A percentile compares a stretch with the other conserved stretches of the same genome.
These are phyloP conservation scores for Fragum sueziense DNA, from an alignment of 2,888 invertebrate genomes.

Conservation along the genomic window DNA sequence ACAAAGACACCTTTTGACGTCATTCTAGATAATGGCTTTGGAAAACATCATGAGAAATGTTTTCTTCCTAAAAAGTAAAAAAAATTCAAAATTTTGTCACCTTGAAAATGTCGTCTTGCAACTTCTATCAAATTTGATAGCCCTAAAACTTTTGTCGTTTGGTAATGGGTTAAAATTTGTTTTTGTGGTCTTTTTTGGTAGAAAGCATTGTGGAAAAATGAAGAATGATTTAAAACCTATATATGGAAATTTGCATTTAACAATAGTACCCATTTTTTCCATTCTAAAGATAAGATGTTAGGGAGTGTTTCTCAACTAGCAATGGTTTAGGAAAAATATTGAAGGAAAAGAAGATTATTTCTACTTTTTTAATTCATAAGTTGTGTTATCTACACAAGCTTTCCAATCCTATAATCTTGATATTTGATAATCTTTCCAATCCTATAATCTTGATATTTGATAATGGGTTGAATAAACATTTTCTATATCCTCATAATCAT, in stretches of 20 bases:
- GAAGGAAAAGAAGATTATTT: not conserved
- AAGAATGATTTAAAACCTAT: not conserved
- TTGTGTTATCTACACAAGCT: not conserved
- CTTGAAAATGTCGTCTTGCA: no score
- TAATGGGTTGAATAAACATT: not conserved
- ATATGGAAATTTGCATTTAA: not conserved
- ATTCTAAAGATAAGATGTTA: not conserved
- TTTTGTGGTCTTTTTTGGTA: not conserved
- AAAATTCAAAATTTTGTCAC: no score
- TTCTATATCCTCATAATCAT: not conserved
- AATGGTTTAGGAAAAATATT: not conserved
- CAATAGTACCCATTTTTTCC: not conserved
- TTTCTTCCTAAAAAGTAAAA: no score
- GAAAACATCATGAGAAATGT: no score
- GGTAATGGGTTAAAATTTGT: not conserved
- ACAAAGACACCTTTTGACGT: no score
- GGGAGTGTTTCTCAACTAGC: not conserved
- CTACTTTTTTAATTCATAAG: not conserved
- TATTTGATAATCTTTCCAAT: not conserved
- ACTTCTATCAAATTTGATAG: no score
- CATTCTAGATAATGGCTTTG: no score
- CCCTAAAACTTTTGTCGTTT: no score
- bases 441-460: not conserved
- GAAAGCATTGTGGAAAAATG: conserved; percentile 14
- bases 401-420: not conserved